Conservation (phyloP, 2,797 vertebrate genomes). For the Microhierax caerulescens region DNA sequence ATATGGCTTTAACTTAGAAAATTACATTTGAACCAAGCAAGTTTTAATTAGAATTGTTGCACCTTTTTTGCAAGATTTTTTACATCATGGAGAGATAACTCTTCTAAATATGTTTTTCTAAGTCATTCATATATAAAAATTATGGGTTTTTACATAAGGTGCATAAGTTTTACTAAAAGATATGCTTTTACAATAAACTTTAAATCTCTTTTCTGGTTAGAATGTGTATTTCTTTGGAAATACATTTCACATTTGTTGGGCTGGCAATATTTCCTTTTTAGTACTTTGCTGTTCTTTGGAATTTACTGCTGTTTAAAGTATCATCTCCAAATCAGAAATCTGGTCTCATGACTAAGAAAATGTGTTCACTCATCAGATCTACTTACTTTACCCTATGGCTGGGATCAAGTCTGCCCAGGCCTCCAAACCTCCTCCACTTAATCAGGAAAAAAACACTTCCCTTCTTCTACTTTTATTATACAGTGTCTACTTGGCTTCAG, state of each 20-base stretch:
- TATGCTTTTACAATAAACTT: background rate
- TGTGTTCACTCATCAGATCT: background rate
- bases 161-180: background rate
- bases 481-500: background rate
- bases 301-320: background rate
- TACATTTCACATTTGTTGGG: background rate
- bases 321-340: background rate
- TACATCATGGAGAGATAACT: background rate
- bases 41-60: background rate
- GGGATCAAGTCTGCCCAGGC: background rate
- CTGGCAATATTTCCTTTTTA: background rate
- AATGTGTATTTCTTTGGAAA: background rate
- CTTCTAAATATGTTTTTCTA: background rate
- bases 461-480: background rate
- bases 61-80: background rate
- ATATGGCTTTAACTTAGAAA: background rate
- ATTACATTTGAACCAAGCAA: background rate
- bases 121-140: background rate
- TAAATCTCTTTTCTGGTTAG: background rate
- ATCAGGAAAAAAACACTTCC: background rate
- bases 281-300: background rate
- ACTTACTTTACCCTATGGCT: background rate
- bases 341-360: background rate
- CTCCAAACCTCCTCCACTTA: background rate
- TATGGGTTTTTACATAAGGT: background rate